Percentiles rank a stretch among this genome's conserved stretches.
Evolutionary conservation across 2,113 vertebrate species (phyloP).

Genomic region (Thamnaconus septentrionalis): DNA sequence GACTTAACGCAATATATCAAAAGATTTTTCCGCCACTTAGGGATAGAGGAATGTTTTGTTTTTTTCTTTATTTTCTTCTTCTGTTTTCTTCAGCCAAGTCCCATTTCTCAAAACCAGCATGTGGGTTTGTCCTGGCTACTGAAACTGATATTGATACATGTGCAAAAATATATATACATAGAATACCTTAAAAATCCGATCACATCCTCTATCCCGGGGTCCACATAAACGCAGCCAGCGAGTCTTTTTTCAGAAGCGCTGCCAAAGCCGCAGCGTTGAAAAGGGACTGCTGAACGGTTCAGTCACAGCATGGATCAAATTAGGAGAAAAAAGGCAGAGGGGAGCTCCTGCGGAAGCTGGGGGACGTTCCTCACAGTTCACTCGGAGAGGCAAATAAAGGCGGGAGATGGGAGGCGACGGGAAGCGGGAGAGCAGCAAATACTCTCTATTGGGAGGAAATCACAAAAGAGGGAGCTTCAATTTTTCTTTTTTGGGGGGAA

Average conservation of each 20-base stretch:
- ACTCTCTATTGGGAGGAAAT: conserved; percentile 6
- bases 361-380: conserved; percentile 1
- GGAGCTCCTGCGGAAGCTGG: conserved; percentile 1
- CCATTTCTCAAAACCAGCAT: no score
- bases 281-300: conserved; percentile 48
- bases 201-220: no score
- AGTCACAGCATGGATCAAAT: conserved; percentile 38
- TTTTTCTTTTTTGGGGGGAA: conserved; percentile 13
- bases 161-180: no score
- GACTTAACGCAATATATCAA: no score
- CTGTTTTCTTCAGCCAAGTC: no score
- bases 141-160: no score
- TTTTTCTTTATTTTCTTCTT: no score
- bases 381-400: neutral
- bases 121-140: no score
- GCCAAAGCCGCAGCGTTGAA: conserved; percentile 39
- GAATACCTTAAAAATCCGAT: no score
- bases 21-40: no score
- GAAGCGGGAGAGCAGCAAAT: conserved; percentile 1
- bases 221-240: conserved; percentile 30
- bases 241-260: conserved; percentile 52
- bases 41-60: no score
- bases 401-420: conserved; percentile 4
- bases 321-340: conserved; percentile 29
- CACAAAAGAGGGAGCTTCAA: conserved; percentile 8